Percentiles rank a stretch among this genome's conserved stretches.
Conservation (phyloP, 1,140 invertebrate genomes). For the Monochamus saltuarius region DNA sequence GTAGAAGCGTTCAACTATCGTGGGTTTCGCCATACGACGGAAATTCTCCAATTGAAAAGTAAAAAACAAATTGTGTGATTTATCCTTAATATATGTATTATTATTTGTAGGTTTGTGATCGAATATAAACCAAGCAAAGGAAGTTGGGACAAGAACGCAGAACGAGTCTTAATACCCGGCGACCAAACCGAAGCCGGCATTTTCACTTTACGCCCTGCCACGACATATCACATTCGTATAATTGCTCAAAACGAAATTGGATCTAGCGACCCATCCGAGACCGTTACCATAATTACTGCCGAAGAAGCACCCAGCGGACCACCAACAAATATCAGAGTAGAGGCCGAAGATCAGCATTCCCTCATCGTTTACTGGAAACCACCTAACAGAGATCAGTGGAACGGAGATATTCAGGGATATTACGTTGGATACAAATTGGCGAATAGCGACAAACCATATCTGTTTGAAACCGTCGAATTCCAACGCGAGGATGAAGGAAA, state of each 20-base stretch:
- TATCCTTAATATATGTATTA: neutral
- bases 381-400: slow-evolving; percentile 85
- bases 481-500: slow-evolving; percentile 88
- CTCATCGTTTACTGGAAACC: slow-evolving; percentile 93
- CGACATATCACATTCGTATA: slow-evolving; percentile 88
- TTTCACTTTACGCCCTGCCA: slow-evolving; percentile 85
- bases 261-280: slow-evolving; percentile 85
- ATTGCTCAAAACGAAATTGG: slow-evolving; percentile 95
- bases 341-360: slow-evolving; percentile 89
- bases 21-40: slow-evolving; percentile 95
- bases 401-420: slow-evolving; percentile 88
- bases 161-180: slow-evolving; percentile 80
- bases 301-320: slow-evolving; percentile 90
- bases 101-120: slow-evolving; percentile 73
- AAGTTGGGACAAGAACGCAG: slow-evolving; percentile 80
- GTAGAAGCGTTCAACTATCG: slow-evolving; percentile 83
- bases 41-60: slow-evolving; percentile 90
- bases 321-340: slow-evolving; percentile 80
- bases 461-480: slow-evolving; percentile 91
- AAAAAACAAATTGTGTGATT: slow-evolving; percentile 46
- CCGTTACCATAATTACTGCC: slow-evolving; percentile 89
- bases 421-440: slow-evolving; percentile 89
- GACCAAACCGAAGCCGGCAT: slow-evolving; percentile 85
- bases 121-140: slow-evolving; percentile 91
- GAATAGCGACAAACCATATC: slow-evolving; percentile 84